Base-by-base conservation (phyloP, 2,113 vertebrate species). In the Ahaetulla prasina region DNA sequence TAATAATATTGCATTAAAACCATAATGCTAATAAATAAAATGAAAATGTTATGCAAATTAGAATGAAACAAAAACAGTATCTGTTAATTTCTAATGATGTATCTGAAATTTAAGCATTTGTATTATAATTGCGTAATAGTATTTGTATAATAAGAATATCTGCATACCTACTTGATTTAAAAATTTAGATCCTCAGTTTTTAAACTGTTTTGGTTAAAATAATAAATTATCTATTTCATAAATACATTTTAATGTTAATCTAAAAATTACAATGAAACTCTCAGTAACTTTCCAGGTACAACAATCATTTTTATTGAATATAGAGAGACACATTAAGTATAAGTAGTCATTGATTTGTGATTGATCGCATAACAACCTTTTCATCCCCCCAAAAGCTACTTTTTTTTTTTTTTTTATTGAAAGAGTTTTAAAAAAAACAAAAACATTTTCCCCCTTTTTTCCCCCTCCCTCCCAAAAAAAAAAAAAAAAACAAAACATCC, bases 161-260 rank as follows among this genome's bases (percentile, higher is more conserved):
- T 85, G 20, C 52, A 91, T 92, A 50, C 55, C 92, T 93, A 85
- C 88, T 39, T 55, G 3, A 60, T 92, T 60, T 93, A 45, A 93
- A 95, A 50, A 74, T 93, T 43, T 60, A 53, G 87, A 9, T 90
- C 53, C 90, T 39, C 89, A 92, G 89, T 87, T 35, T 47, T 23
- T 85, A 4, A 50, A 54, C 6, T 85, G 45, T 94, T 93, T 87
- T 84, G 68, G 43, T 88, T 96, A 93, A 92, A 94, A 90, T 93
- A 74, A 25, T 87, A 68, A 45, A 12, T 27, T 68, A 20, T 30
- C 91, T 39, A 55, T 91, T 54, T 35, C 8, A 22, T 54, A 18
- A 35, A 74, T 30, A 50, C 27, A 49, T 92, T 60, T 54, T 91
- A 54, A 45, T 89, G 50, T 55, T 84, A 3, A 18, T 80, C 23